These are phyloP conservation scores for Branchinecta sandiegonensis DNA, from an alignment of 2,888 invertebrate genomes.

Conservation along the genomic window DNA sequence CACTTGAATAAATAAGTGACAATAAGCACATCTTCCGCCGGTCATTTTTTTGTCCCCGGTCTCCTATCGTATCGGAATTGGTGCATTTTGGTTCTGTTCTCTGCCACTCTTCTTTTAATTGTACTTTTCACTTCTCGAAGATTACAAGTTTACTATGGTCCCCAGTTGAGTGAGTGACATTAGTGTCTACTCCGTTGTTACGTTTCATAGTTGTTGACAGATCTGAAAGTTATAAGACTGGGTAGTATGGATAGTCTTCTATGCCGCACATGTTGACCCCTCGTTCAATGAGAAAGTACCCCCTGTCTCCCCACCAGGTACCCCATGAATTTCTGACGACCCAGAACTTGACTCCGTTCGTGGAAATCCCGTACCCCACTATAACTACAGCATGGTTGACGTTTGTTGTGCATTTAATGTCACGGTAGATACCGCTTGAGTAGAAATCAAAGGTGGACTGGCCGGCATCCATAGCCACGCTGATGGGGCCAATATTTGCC, in stretches of 20 bases:
- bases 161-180: no score
- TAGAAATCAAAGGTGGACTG: neutral
- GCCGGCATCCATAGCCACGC: slow-evolving; percentile 6
- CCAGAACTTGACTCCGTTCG: neutral
- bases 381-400: slow-evolving; percentile 7
- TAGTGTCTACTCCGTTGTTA: no score
- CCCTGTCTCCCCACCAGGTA: neutral
- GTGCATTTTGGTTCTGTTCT: no score
- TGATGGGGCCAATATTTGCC: slow-evolving; percentile 7
- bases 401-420: neutral
- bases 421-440: neutral
- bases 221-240: neutral
- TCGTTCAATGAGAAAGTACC: slow-evolving; percentile 9
- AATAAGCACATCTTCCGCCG: no score
- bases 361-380: neutral
- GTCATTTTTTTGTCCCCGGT: no score
- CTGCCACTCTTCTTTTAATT: no score
- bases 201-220: no score
- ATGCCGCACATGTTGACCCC: slow-evolving; percentile 2
- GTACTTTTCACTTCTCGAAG: no score
- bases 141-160: no score
- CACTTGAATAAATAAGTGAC: no score
- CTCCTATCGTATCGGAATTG: no score
- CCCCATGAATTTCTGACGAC: slow-evolving; percentile 6
- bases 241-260: slow-evolving; percentile 5